Percentiles rank a stretch among this genome's conserved stretches.
phyloP scores from a whole-genome alignment of 2,797 vertebrate genomes.

The Dendrocincla tyrannina region DNA sequence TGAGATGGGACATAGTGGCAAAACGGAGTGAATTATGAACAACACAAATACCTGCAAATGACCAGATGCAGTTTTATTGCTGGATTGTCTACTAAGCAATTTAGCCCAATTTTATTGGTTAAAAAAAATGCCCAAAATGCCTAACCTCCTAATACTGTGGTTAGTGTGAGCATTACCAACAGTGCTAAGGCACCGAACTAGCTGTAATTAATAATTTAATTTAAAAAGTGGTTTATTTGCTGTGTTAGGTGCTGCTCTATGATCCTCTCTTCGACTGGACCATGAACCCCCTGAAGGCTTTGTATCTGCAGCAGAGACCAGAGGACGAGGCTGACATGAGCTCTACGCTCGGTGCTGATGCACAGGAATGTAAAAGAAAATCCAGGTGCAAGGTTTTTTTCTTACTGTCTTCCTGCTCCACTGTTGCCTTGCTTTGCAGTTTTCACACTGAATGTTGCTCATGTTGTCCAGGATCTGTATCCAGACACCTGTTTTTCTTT shows the following conservation, averaged over 20 bases:
- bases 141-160: not conserved
- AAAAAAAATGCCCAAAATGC: not conserved
- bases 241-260: conserved; percentile 89
- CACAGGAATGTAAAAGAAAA: conserved; percentile 82
- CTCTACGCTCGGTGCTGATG: conserved; percentile 78
- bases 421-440: not conserved
- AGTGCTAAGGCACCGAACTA: not conserved
- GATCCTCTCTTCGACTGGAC: conserved; percentile 99
- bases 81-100: not conserved
- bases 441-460: not conserved
- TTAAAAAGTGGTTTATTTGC: not conserved
- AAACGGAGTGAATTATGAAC: not conserved
- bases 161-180: not conserved
- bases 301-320: conserved; percentile 89
- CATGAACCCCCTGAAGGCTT: conserved; percentile 96
- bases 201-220: not conserved
- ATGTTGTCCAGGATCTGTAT: not conserved
- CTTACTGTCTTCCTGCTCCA: not conserved
- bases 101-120: not conserved
- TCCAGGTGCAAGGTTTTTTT: conserved; percentile 76
- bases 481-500: not conserved
- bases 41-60: not conserved
- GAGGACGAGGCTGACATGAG: conserved; percentile 92
- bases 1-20: not conserved
- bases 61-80: not conserved